phyloP scores from a whole-genome alignment of 2,113 vertebrate genomes.

The Haplochromis burtoni region DNA sequence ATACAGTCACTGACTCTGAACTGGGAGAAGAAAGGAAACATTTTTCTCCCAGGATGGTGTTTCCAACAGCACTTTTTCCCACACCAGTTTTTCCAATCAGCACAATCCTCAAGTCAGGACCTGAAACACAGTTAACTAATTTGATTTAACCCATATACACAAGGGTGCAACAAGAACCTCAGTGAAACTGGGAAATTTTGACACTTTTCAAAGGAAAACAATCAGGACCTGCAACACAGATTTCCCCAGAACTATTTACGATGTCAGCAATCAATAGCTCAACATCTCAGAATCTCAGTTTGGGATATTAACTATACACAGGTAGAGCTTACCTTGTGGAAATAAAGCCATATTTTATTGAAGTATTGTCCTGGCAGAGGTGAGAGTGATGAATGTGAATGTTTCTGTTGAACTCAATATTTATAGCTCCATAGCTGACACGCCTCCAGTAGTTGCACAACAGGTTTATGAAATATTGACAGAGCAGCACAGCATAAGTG shows the following conservation, averaged over 20 bases:
- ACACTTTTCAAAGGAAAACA: too few species aligned
- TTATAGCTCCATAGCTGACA: neutral
- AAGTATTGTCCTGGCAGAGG: fast-evolving
- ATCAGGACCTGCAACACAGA: neutral
- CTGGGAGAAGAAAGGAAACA: fast-evolving
- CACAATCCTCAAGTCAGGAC: neutral
- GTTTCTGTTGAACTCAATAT: fast-evolving
- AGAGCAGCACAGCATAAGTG: neutral
- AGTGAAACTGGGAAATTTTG: too few species aligned
- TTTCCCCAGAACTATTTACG: fast-evolving
- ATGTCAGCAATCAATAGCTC: fast-evolving
- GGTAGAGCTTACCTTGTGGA: neutral
- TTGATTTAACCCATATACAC: too few species aligned
- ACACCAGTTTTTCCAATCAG: neutral
- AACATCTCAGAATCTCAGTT: fast-evolving
- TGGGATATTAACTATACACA: neutral
- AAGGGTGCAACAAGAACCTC: too few species aligned
- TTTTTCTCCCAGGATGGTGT: neutral
- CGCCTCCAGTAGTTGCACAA: fast-evolving
- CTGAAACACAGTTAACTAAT: too few species aligned
- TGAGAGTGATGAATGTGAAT: fast-evolving
- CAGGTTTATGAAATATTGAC: neutral
- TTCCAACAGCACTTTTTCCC: neutral
- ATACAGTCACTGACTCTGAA: neutral
- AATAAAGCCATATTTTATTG: neutral